Evolutionary conservation across 37 sponge, comb jelly and placozoan genomes (phyloP).

Genomic region (Halisarca cf. caerulea): DNA sequence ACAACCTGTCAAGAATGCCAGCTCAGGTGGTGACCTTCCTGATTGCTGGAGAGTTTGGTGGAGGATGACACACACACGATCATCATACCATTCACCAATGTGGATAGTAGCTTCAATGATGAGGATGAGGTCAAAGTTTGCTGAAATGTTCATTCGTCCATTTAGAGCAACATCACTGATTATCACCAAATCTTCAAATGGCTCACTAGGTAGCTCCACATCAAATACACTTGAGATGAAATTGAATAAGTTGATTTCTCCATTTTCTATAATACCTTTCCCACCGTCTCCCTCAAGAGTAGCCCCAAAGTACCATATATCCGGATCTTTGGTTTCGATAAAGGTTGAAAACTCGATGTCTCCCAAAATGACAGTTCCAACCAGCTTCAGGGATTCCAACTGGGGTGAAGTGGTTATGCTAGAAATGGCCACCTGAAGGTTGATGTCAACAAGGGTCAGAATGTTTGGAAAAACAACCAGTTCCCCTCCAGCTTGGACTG

Average conservation of each 20-base stretch:
- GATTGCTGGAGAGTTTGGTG: not conserved
- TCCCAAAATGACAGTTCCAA: not conserved
- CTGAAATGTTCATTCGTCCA: not conserved
- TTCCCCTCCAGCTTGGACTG: not conserved
- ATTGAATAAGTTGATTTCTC: not conserved
- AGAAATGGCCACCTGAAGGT: not conserved
- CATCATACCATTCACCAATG: not conserved
- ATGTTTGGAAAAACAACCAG: not conserved
- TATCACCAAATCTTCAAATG: not conserved
- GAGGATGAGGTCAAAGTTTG: not conserved
- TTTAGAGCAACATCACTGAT: not conserved
- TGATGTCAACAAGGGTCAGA: not conserved
- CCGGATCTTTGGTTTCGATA: not conserved
- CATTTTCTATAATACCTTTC: too few relatives aligned
- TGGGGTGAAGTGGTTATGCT: not conserved
- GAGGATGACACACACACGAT: not conserved
- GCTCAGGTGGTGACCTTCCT: not conserved
- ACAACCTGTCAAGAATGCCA: constrained; percentile 7
- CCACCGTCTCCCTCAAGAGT: not conserved
- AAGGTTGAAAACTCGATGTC: not conserved
- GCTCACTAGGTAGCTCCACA: not conserved
- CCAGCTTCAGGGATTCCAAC: not conserved
- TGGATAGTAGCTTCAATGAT: not conserved
- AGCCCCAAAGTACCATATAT: constrained; percentile 5
- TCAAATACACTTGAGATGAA: not conserved